Percentiles rank a stretch among this genome's conserved stretches.
Evolutionary conservation across 2,888 invertebrate species (phyloP).

Genomic region (Limnephilus lunatus): DNA sequence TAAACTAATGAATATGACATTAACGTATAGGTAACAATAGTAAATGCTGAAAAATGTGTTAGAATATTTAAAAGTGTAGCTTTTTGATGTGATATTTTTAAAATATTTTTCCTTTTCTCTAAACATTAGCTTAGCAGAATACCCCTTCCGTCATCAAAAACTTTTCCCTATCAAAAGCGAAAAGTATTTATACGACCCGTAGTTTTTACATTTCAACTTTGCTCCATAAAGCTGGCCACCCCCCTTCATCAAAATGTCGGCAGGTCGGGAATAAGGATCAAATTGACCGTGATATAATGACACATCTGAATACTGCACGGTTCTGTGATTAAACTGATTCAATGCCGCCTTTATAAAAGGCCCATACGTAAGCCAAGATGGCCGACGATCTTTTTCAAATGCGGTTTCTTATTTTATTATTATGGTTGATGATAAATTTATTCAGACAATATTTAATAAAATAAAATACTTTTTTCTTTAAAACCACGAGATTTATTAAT

Average conservation of each 20-base stretch:
- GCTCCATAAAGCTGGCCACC: neutral
- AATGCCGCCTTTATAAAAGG: neutral
- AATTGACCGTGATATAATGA: neutral
- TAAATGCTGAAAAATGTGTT: neutral
- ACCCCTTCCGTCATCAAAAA: neutral
- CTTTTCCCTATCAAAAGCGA: neutral
- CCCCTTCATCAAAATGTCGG: neutral
- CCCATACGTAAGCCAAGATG: no score
- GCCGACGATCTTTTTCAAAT: no score
- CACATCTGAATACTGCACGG: neutral
- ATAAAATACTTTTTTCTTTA: no score
- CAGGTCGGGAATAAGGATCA: neutral
- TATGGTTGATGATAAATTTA: no score
- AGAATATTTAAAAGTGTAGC: neutral
- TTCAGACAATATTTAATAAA: no score
- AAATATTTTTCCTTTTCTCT: neutral
- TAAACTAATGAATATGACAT: no score
- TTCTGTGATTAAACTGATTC: neutral
- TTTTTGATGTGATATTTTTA: neutral
- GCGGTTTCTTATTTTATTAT: no score
- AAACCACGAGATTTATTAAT: no score
- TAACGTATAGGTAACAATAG: neutral
- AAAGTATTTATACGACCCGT: neutral
- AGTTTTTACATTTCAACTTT: neutral
- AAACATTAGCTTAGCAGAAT: neutral